phyloP scores from a whole-genome alignment of 1,140 invertebrate species.

The Zaprionus kolodkinae region DNA sequence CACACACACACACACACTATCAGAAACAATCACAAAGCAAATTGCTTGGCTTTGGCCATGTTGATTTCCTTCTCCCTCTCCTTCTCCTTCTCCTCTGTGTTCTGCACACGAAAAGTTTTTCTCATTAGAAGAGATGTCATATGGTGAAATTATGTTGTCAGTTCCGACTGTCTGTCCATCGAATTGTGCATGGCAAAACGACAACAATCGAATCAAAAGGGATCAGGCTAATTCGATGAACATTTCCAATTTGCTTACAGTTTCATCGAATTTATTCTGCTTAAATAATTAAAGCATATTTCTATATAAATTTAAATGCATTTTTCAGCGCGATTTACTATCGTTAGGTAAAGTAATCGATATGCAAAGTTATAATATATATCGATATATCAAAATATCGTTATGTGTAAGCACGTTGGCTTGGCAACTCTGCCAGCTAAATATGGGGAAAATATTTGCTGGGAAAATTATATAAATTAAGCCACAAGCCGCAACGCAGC shows the following conservation, averaged over 20 bases:
- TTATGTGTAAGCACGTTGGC: too few species aligned
- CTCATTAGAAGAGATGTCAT: slow-evolving; percentile 74
- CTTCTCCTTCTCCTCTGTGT: slow-evolving; percentile 11
- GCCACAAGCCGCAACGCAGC: too few species aligned
- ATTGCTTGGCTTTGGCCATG: slow-evolving; percentile 33
- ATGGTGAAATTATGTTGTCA: slow-evolving; percentile 78
- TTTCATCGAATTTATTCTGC: neutral
- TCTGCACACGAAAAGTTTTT: slow-evolving; percentile 40
- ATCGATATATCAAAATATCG: too few species aligned
- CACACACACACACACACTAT: slow-evolving; percentile 26
- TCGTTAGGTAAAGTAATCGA: neutral
- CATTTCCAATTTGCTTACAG: neutral
- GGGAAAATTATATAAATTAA: too few species aligned
- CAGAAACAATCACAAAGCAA: slow-evolving; percentile 66
- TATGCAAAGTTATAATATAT: too few species aligned
- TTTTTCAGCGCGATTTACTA: neutral
- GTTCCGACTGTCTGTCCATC: slow-evolving; percentile 59
- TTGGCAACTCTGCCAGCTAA: too few species aligned
- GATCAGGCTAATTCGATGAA: slow-evolving; percentile 4
- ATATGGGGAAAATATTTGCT: too few species aligned
- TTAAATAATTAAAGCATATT: neutral
- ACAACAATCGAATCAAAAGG: slow-evolving; percentile 13
- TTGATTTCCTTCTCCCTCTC: slow-evolving; percentile 15
- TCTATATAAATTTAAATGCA: neutral
- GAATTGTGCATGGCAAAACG: slow-evolving; percentile 45